phyloP scores from a whole-genome alignment of 2,113 vertebrate species.

The Sakesphorus luctuosus region DNA sequence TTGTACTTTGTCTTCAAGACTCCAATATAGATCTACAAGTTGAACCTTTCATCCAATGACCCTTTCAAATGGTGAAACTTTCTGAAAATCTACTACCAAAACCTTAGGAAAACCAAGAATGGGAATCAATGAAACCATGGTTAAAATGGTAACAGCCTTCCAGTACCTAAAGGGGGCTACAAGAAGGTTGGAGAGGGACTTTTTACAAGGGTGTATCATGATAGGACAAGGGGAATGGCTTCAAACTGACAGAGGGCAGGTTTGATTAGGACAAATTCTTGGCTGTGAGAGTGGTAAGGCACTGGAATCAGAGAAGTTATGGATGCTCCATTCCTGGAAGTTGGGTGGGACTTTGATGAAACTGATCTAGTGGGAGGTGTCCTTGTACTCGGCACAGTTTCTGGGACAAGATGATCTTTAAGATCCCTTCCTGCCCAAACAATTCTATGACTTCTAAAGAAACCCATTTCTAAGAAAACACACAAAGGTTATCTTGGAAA shows the following conservation, averaged over 20 bases:
- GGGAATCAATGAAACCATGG: not conserved
- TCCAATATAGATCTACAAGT: not conserved
- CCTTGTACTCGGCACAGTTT: not conserved
- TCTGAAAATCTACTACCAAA: not conserved
- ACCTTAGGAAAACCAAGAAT: not conserved
- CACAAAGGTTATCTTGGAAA: not conserved
- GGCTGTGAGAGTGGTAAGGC: not conserved
- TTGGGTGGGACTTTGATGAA: not conserved
- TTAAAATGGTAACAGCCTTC: not conserved
- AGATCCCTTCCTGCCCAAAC: not conserved
- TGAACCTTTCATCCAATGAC: not conserved
- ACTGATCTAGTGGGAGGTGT: not conserved
- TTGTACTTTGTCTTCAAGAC: not conserved
- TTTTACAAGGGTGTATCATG: not conserved
- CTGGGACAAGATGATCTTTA: not conserved
- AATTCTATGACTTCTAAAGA: not conserved
- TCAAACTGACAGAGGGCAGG: not conserved
- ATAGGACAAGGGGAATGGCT: not conserved
- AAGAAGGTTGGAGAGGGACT: not conserved
- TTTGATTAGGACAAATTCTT: not conserved
- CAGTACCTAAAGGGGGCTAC: not conserved
- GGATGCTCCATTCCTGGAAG: too few species aligned
- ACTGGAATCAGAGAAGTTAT: not conserved
- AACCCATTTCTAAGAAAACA: not conserved
- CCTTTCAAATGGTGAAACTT: not conserved